phyloP scores from a whole-genome alignment of 1,140 invertebrate species.

The Microplitis demolitor region DNA sequence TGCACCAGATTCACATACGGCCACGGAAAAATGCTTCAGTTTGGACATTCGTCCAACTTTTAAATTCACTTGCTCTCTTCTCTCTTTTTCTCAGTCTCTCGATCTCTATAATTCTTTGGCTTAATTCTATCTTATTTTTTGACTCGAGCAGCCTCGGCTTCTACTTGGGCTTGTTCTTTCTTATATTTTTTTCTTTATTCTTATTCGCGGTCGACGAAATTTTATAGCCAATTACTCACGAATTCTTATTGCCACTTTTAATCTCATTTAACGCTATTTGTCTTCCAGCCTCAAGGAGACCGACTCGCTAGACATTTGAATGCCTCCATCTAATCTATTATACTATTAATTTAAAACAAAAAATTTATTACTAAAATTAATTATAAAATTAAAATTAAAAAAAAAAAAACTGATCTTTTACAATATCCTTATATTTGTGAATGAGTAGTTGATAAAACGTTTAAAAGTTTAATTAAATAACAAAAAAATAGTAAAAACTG shows the following conservation, averaged over 20 bases:
- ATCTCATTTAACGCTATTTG: background rate
- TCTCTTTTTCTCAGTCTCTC: background rate
- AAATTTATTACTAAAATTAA: too few relatives aligned
- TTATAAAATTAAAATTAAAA: conserved; percentile 6
- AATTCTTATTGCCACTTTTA: background rate
- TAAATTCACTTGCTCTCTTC: background rate
- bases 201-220: background rate
- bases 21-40: background rate
- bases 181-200: background rate
- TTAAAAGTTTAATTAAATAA: too few relatives aligned
- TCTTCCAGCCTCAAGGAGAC: background rate
- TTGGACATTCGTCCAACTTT: conserved; percentile 6
- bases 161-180: too few relatives aligned
- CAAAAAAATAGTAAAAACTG: too few relatives aligned
- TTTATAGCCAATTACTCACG: background rate
- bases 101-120: background rate
- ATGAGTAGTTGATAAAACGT: too few relatives aligned
- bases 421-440: too few relatives aligned
- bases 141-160: background rate
- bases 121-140: background rate
- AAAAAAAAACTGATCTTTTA: too few relatives aligned
- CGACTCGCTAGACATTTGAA: background rate
- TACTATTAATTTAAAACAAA: too few relatives aligned
- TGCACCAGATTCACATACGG: conserved; percentile 4
- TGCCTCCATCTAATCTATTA: too few relatives aligned